Conservation (phyloP, 2,888 invertebrate genomes). For the Andrena flavipes region DNA sequence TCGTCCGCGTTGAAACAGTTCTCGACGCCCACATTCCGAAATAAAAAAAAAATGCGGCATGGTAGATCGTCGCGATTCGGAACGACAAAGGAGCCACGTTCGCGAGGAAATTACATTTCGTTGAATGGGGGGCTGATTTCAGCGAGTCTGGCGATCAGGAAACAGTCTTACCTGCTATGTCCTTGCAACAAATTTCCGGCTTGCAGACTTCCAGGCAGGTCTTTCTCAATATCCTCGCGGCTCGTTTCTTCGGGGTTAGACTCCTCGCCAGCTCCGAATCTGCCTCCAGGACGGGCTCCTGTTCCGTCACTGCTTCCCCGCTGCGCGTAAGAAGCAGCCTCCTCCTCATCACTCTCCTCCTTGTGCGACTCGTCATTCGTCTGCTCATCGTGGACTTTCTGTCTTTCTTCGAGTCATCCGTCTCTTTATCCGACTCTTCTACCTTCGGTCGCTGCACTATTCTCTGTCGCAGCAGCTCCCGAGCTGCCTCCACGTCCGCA, state of each 20-base stretch:
- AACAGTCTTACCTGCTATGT: conserved; percentile 56
- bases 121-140: conserved; percentile 2
- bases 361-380: neutral
- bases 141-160: neutral
- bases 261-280: neutral
- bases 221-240: conserved; percentile 32
- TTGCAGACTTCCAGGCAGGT: conserved; percentile 59
- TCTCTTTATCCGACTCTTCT: neutral
- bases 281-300: neutral
- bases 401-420: conserved; percentile 3
- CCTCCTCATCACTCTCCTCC: neutral
- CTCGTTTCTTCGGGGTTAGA: neutral
- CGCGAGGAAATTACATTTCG: conserved; percentile 24
- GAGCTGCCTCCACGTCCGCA: conserved; percentile 14
- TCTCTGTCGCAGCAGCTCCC: conserved; percentile 1
- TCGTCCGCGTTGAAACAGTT: neutral
- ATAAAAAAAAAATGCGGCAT: conserved; percentile 4
- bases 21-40: neutral
- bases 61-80: conserved; percentile 4
- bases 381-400: neutral
- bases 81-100: neutral
- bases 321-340: neutral
- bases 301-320: neutral
- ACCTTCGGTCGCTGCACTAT: neutral
- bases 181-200: conserved; percentile 71